These are phyloP conservation scores for Microplitis demolitor DNA, from an alignment of 1,140 invertebrate genomes.

Conservation along the genomic window DNA sequence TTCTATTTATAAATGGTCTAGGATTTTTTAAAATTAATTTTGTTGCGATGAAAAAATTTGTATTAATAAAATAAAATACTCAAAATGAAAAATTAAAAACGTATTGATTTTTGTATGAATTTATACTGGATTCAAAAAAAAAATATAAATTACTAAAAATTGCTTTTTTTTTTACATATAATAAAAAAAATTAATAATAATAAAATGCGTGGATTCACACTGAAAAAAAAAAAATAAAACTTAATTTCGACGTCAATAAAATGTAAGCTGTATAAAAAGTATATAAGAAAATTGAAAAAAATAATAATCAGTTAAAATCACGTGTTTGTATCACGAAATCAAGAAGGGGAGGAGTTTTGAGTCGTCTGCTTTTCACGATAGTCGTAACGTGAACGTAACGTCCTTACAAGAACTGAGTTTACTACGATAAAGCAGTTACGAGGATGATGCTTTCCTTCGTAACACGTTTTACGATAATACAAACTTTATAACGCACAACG, in stretches of 20 bases:
- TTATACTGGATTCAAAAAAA: neutral
- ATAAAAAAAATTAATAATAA: no score
- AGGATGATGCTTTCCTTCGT: neutral
- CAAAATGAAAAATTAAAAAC: no score
- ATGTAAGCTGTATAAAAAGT: conserved; percentile 3
- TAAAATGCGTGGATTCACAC: no score
- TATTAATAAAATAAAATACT: no score
- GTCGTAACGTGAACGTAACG: neutral
- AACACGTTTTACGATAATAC: neutral
- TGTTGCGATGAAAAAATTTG: no score
- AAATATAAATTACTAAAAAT: no score
- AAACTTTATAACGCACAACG: neutral
- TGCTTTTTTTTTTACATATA: no score
- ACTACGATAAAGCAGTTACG: neutral
- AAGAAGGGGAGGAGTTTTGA: conserved; percentile 29
- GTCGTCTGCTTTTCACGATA: neutral
- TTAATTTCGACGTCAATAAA: neutral
- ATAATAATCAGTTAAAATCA: conserved; percentile 3
- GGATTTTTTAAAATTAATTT: no score
- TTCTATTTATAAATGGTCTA: no score
- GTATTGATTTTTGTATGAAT: neutral
- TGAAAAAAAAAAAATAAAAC: no score
- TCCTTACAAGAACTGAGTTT: neutral
- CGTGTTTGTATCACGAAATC: conserved; percentile 16
- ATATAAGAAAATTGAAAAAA: conserved; percentile 3